Base-by-base conservation (phyloP, 1,140 invertebrate genomes). In the Agrypnia vestita region DNA sequence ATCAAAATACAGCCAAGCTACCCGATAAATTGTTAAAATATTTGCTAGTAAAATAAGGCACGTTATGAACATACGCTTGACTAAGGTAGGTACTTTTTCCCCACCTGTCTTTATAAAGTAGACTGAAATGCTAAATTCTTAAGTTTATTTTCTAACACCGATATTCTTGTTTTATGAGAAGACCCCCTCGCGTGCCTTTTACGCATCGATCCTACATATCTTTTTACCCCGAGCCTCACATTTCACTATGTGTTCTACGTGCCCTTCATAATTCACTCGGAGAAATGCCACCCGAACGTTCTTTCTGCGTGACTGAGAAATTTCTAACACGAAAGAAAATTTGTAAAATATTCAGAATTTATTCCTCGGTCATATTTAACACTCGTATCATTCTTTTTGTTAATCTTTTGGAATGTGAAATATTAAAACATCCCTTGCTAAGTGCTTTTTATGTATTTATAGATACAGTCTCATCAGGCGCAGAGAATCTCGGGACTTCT, bases 251-350 rank as follows among this genome's bases (percentile, higher is more conserved):
- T 46, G 8, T 47, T 46, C 62, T 67, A 67, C 62, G 62, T 67
- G 62, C 62, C 35, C 44, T 47, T 67, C 62, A 67, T 67, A 67
- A 67, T 47, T 67, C 62, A 46, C 62, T 15, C 62, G 17, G 0
- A 67, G 49, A 51, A 51, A 51, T 15, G n/a, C 25, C 8, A 67
- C 62, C 25, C n/a, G 62, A 67, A 67, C 15, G 44, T 67, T 67
- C 44, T 62, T 67, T 67, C 43, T 67, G 62, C 62, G 43, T 47
- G 62, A 67, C 62, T 67, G n/a, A 67, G 62, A 67, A 67, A 46
- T 67, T 47, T 67, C 62, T 67, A 43, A 67, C 43, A 47, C 62
- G 62, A 67, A 67, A 15, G 49, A 51, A 51, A 51, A 13, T 51
- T 51, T 12, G n/a, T 1, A 51, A 51, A 13, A 3, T 51, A 46